Evolutionary conservation across 1,140 invertebrate species (phyloP), one percentile per base, ranked within the genome.

Genomic region (Tetramorium parvispinum): DNA sequence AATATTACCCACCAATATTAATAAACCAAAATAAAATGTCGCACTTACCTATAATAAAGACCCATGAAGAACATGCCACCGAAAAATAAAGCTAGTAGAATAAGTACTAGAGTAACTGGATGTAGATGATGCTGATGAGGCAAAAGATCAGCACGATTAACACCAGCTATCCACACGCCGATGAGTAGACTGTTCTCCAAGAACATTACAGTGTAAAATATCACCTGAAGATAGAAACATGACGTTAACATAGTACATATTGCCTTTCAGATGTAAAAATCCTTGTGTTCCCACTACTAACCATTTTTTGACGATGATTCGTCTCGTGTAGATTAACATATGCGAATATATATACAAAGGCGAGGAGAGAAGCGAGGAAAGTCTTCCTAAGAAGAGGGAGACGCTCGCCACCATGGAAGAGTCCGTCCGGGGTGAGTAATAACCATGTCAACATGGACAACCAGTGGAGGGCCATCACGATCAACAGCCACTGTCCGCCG

Each of bases 171-270:
- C 97, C 97, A 95, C 92, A 98, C 90, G 95, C 96, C 96, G 88
- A 98, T 96, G 5, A 98, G 94, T 43, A 98, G 95, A 85, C 96
- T 96, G 93, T 98, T 99, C 95, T 99, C 98, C 61, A 98, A 95
- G 93, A 98, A 97, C 98, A 98, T 98, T 46, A 98, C 98, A n/a
- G 97, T 96, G 94, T 99, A 99, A 95, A 98, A 99, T 76, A 97
- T 97, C 13, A 97, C 94, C 97, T 97, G 91, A 71, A 81, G 77
- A 40, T 2, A 46, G 6, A 49, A 16, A 71, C 18, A 5, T 5
- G 85, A 24, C 2, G 71, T 77, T 63, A 77, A 46, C 32, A 21
- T 40, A 24, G 75, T 11, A 24, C 13, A 43, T 2, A 16, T 13
- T 71, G 11, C 32, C 16, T 49, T 40, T 66, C 1, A n/a, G 27